Evolutionary conservation across 2,888 invertebrate species (phyloP), one percentile per base, ranked within the genome.

Genomic region (Lycaena phlaeas): DNA sequence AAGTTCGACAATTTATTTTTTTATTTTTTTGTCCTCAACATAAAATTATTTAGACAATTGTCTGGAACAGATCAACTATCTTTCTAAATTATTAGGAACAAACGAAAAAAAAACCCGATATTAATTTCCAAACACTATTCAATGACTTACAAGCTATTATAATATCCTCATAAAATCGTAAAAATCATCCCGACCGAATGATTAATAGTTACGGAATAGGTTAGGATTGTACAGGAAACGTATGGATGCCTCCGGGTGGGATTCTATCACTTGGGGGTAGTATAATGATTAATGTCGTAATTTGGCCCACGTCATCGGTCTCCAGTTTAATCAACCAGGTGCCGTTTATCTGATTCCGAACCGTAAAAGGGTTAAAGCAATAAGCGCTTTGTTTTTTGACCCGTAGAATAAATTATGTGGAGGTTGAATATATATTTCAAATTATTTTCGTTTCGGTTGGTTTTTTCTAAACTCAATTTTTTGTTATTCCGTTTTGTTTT

Each of bases 271-370:
- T 51, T 53, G 61, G 68, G 68, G 70, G 68, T 68, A 64, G 62
- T 69, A 73, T 78, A 73, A 71, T 79, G 79, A 82, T 82, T 81
- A 79, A 82, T 81, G 73, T 71, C 68, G 64, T 69, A 71, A 77
- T 79, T 76, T 73, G 71, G 64, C 64, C 63, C 70, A 59, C 75
- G 78, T 81, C 81, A 81, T 78, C 76, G 71, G 54, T 56, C 66
- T 55, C 67, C 62, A 64, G 67, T 70, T 70, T 69, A 71, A 73
- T 71, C 70, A 68, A 56, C 82, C 82, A 81, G 82, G 78, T 78
- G 79, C 59, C 50, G 56, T 65, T 75, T 81, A 84, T 82, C 82
- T 73, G 82, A 82, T 84, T 62, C 65, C 64, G 53, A 53, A 53
- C 61, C 51, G 54, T 70, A 58, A 74, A 81, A 73, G 78, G 81